These are phyloP conservation scores for Haemorhous mexicanus DNA, from an alignment of 2,113 vertebrate genomes.

Conservation along the genomic window DNA sequence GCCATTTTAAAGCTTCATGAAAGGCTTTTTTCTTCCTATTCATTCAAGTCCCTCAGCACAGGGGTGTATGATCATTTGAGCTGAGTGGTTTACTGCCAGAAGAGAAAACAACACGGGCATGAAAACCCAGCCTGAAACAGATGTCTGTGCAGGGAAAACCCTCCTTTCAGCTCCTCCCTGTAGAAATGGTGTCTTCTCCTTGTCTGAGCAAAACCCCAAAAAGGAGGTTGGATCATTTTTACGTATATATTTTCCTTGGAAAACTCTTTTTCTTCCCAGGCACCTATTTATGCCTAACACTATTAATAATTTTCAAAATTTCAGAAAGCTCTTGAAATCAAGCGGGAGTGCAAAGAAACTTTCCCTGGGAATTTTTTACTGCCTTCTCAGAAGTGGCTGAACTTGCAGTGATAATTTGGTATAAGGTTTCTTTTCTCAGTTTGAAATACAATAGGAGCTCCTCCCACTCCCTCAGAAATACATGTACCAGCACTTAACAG, in stretches of 20 bases:
- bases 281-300: not conserved
- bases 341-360: not conserved
- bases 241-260: not conserved
- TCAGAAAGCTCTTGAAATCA: not conserved
- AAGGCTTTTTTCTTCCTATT: not conserved
- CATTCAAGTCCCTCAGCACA: not conserved
- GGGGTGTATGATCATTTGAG: not conserved
- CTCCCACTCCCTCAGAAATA: not conserved
- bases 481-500: not conserved
- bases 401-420: not conserved
- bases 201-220: not conserved
- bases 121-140: not conserved
- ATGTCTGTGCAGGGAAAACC: not conserved
- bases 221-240: not conserved
- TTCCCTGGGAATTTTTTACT: not conserved
- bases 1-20: not conserved
- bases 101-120: not conserved
- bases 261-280: not conserved
- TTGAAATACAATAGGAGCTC: not conserved
- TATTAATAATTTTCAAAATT: not conserved
- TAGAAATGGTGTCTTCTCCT: not conserved
- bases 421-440: constrained; percentile 1
- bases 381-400: not conserved
- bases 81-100: not conserved
- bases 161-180: not conserved